Conservation (phyloP, 2,797 vertebrate species). For the Clamator glandarius region DNA sequence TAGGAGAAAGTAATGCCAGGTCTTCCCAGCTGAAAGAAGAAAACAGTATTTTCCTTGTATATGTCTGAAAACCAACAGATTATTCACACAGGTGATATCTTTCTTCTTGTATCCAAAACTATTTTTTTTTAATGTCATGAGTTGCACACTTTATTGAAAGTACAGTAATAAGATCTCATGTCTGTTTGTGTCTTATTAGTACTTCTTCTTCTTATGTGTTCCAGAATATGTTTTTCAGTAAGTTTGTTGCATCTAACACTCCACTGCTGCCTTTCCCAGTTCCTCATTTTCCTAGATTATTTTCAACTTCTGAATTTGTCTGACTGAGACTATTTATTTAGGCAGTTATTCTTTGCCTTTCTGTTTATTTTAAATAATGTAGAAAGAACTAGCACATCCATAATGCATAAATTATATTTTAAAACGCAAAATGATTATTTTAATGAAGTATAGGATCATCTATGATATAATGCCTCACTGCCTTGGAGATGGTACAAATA, state of each 20-base stretch:
- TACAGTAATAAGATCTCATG: background rate
- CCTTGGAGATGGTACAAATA: background rate
- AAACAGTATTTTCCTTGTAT: constrained; percentile 69
- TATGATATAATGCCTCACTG: background rate
- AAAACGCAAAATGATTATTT: background rate
- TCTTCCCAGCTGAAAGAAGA: constrained; percentile 64
- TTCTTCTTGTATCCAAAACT: background rate
- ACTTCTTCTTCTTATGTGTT: background rate
- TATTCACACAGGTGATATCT: constrained; percentile 68
- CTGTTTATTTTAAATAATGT: background rate
- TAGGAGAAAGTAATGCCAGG: background rate
- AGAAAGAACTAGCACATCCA: background rate
- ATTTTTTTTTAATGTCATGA: background rate
- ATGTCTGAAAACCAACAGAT: constrained; percentile 71
- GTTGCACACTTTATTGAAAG: background rate
- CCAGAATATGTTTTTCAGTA: background rate
- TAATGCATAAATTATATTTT: background rate
- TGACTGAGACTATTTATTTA: background rate
- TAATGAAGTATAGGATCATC: background rate
- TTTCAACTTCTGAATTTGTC: background rate
- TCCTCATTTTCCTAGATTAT: background rate
- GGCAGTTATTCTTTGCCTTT: background rate
- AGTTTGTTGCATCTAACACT: background rate
- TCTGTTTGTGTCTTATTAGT: background rate
- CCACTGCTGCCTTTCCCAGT: background rate